Conservation (phyloP, 2,888 invertebrate species). For the Eulithis prunata region DNA sequence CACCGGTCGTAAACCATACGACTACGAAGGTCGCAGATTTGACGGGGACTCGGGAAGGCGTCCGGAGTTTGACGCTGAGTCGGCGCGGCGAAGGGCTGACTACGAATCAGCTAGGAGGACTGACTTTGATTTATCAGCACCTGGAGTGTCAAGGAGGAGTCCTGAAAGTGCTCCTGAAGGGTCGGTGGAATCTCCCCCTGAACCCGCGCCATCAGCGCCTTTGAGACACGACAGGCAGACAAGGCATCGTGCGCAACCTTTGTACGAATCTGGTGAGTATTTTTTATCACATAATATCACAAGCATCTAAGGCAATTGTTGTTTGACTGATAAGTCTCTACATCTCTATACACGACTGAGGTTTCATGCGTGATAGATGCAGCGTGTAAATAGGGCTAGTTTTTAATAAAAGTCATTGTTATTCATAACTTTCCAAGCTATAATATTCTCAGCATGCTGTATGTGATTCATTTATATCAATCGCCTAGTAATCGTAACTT, state of each 20-base stretch:
- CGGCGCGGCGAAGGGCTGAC: slow-evolving; percentile 74
- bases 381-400: too few relatives aligned
- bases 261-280: slow-evolving; percentile 79
- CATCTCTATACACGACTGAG: too few relatives aligned
- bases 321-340: too few relatives aligned
- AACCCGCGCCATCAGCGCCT: slow-evolving; percentile 79
- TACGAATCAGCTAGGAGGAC: slow-evolving; percentile 80
- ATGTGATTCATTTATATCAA: not conserved
- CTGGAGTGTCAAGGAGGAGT: slow-evolving; percentile 71
- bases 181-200: slow-evolving; percentile 77
- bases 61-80: slow-evolving; percentile 73
- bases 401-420: too few relatives aligned
- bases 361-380: too few relatives aligned
- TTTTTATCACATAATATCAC: not conserved
- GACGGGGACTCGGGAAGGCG: slow-evolving; percentile 75
- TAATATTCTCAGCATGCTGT: too few relatives aligned
- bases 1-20: slow-evolving; percentile 72
- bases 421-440: too few relatives aligned
- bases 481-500: not conserved
- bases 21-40: slow-evolving; percentile 69
- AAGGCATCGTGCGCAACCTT: slow-evolving; percentile 73
- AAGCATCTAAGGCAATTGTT: too few relatives aligned
- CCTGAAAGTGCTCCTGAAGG: slow-evolving; percentile 80
- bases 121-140: slow-evolving; percentile 77
- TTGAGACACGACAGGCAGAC: slow-evolving; percentile 69